Base-by-base conservation (phyloP, 2,797 vertebrate genomes). In the Oryzias sinensis region DNA sequence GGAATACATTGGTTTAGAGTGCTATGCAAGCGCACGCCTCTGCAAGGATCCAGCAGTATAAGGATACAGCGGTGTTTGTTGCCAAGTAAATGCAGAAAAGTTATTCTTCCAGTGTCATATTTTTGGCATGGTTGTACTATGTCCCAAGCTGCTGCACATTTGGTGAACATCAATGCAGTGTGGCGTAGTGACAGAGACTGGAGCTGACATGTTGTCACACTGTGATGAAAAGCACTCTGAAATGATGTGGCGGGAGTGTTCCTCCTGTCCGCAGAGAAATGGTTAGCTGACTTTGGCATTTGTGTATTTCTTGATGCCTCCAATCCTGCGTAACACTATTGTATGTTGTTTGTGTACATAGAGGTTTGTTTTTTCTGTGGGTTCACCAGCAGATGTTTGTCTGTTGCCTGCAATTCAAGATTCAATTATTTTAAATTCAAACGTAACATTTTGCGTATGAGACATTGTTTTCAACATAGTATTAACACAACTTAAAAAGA, bases 191-290 rank as follows among this genome's bases (percentile, higher is more conserved):
- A 92, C 74, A 72, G 88, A 79, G 83, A 92, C 82, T 75, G 78
- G 83, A 90, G 90, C 86, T 90, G 90, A 91, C 90, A 89, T 81
- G 71, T 88, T 90, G 90, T 93, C 91, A 90, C 83, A 69, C 71
- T 83, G 85, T 91, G 91, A 93, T 92, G 91, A 92, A 92, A 91
- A 91, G 87, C 90, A 89, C 82, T 86, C 82, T 89, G 87, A 90
- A 86, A 87, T 89, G 91, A 92, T 91, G 90, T 92, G 91, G 89
- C 89, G 75, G 86, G 83, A 88, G 73, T 87, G 81, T 90, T 91
- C 83, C 86, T 87, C 83, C 87, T 89, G 89, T 90, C 89, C 86
- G 56, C 76, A 79, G 83, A 85, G 80, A 84, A 83, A 88, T 77
- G 86, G 87, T 77, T 84, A 87, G 83, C 77, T 65, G 72, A 79